Evolutionary conservation across 2,888 invertebrate genomes (phyloP).

Genomic region (Eristalis arbustorum): DNA sequence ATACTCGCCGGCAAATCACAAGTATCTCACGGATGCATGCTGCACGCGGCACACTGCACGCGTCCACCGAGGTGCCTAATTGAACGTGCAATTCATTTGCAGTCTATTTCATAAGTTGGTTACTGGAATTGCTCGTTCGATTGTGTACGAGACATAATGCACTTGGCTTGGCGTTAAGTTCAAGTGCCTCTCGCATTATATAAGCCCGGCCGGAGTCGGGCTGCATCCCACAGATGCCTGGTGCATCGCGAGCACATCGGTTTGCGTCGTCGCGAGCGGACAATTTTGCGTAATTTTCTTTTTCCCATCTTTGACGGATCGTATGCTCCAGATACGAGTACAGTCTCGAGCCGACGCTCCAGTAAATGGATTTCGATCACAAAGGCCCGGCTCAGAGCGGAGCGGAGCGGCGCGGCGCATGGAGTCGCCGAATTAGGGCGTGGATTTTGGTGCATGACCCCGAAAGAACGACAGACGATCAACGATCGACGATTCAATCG

Average conservation of each 20-base stretch:
- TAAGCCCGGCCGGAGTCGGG: conserved; percentile 28
- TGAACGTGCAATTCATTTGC: conserved; percentile 62
- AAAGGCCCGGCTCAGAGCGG: conserved; percentile 12
- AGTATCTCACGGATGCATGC: conserved; percentile 25
- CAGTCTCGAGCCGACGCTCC: not conserved
- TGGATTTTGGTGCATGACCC: conserved; percentile 53
- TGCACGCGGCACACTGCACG: not conserved
- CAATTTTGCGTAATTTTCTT: conserved; percentile 66
- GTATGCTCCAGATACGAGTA: conserved; percentile 59
- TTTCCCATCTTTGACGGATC: conserved; percentile 54
- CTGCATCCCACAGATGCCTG: conserved; percentile 18
- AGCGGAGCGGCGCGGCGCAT: not conserved
- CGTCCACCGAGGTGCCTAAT: conserved; percentile 39
- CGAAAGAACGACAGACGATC: not conserved
- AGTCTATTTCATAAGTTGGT: conserved; percentile 69
- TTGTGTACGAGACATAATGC: conserved; percentile 34
- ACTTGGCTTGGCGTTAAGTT: conserved; percentile 43
- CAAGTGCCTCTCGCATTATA: conserved; percentile 54
- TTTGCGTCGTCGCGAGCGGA: not conserved
- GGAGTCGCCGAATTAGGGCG: conserved; percentile 42
- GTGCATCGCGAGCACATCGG: not conserved
- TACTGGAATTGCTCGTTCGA: conserved; percentile 43
- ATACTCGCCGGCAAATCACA: conserved; percentile 21
- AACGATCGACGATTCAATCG: conserved; percentile 45
- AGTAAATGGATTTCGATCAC: conserved; percentile 36